Evolutionary conservation across 2,888 invertebrate genomes (phyloP).

Genomic region (Lumbricus terrestris): DNA sequence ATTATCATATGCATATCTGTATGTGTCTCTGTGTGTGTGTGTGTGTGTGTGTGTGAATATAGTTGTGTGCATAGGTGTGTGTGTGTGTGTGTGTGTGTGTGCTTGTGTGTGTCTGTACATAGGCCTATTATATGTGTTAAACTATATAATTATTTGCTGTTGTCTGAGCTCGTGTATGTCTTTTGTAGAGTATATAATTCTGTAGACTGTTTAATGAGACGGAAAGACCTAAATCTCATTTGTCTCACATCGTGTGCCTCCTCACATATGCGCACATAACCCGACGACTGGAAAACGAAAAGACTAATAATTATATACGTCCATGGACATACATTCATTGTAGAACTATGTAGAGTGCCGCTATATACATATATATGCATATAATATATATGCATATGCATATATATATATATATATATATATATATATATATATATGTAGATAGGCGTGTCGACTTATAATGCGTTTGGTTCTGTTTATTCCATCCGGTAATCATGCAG

Average conservation of each 20-base stretch:
- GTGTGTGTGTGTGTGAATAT: background rate
- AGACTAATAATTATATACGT: background rate
- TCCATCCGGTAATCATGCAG: background rate
- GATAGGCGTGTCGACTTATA: background rate
- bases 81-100: background rate
- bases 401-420: background rate
- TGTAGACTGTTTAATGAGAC: background rate
- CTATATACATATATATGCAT: conserved; percentile 6
- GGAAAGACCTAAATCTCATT: background rate
- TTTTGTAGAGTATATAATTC: too few species aligned
- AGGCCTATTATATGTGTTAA: too few species aligned
- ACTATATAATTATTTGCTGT: background rate
- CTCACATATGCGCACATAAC: background rate
- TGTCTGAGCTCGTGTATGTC: background rate
- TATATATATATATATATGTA: background rate
- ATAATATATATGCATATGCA: background rate
- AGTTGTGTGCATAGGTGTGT: too few species aligned
- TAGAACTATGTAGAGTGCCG: background rate
- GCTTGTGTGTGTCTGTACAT: too few species aligned
- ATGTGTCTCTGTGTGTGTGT: conserved; percentile 6
- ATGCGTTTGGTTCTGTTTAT: background rate
- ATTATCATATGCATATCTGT: background rate
- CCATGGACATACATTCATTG: too few species aligned
- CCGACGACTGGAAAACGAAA: background rate
- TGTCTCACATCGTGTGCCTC: background rate